Conservation (phyloP, 2,113 vertebrate species). For the Atherinomorus stipes region DNA sequence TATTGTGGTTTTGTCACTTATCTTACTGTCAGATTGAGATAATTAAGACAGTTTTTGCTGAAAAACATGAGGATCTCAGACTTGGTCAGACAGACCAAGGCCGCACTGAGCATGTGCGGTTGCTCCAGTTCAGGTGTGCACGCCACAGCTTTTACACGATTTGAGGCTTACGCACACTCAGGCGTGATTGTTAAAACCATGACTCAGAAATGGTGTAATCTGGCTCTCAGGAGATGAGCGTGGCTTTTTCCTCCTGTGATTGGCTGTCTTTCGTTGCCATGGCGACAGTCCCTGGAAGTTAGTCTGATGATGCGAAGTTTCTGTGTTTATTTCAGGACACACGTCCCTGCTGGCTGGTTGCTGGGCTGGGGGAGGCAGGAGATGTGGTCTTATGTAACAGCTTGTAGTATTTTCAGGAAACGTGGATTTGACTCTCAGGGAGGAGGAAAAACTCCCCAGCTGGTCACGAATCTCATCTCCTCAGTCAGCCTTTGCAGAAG, state of each 20-base stretch:
- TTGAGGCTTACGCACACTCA: slow-evolving; percentile 22
- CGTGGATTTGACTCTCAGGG: slow-evolving; percentile 14
- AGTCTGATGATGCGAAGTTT: slow-evolving; percentile 41
- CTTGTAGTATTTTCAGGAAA: slow-evolving; percentile 33
- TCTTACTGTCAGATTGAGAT: too few relatives aligned
- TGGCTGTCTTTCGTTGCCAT: slow-evolving; percentile 66
- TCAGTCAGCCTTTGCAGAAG: too few relatives aligned
- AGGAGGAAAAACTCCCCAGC: background rate
- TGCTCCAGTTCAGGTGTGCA: slow-evolving; percentile 21
- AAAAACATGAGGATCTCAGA: too few relatives aligned
- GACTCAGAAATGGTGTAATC: slow-evolving; percentile 60
- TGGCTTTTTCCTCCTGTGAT: slow-evolving; percentile 35
- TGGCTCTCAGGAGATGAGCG: slow-evolving; percentile 42
- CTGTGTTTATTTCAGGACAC: slow-evolving; percentile 39
- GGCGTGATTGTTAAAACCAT: slow-evolving; percentile 21
- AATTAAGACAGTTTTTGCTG: too few relatives aligned
- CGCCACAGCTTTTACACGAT: slow-evolving; percentile 7
- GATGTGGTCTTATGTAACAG: slow-evolving; percentile 36
- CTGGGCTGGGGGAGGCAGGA: background rate
- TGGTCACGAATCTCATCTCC: background rate
- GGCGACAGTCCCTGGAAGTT: slow-evolving; percentile 64
- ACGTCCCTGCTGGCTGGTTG: slow-evolving; percentile 13
- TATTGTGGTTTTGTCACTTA: too few relatives aligned
- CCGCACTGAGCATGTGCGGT: slow-evolving; percentile 3
- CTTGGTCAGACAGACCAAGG: too few relatives aligned